These are phyloP conservation scores for Ambastaia sidthimunki DNA, from an alignment of 2,797 vertebrate species.

Conservation along the genomic window DNA sequence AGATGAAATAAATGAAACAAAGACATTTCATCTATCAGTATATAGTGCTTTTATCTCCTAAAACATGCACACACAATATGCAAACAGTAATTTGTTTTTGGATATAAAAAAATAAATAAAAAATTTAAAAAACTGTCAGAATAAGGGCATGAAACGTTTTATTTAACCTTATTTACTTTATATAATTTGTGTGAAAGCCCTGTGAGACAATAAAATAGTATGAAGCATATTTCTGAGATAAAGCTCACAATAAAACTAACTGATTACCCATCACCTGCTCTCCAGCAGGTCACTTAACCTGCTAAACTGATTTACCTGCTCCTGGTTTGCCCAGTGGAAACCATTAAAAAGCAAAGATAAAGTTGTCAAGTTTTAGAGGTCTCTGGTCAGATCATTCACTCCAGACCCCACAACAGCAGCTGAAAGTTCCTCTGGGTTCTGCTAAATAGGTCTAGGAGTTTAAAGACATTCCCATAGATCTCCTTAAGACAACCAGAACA, in stretches of 20 bases:
- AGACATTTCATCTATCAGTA: no score
- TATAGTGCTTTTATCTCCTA: no score
- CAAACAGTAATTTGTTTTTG: no score
- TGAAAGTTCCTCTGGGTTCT: constrained; percentile 15
- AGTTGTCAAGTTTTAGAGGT: constrained; percentile 25
- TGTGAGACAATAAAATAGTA: constrained; percentile 52
- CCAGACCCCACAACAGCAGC: constrained; percentile 12
- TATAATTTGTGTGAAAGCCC: no score
- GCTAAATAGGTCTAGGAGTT: constrained; percentile 1
- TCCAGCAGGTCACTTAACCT: constrained; percentile 50
- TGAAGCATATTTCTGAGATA: constrained; percentile 75
- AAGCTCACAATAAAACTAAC: constrained; percentile 69
- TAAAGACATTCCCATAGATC: not conserved
- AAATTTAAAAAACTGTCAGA: no score
- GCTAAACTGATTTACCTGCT: not conserved
- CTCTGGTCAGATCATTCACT: constrained; percentile 16
- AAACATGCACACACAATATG: no score
- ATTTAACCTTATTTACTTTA: no score
- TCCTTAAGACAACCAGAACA: not conserved
- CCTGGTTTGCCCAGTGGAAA: not conserved
- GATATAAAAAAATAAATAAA: no score
- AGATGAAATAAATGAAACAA: no score
- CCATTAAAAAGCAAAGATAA: constrained; percentile 14
- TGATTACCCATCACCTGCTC: constrained; percentile 61
- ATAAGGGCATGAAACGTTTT: no score